Conservation (phyloP, 2,888 invertebrate genomes). For the Nomada hirtipes region DNA sequence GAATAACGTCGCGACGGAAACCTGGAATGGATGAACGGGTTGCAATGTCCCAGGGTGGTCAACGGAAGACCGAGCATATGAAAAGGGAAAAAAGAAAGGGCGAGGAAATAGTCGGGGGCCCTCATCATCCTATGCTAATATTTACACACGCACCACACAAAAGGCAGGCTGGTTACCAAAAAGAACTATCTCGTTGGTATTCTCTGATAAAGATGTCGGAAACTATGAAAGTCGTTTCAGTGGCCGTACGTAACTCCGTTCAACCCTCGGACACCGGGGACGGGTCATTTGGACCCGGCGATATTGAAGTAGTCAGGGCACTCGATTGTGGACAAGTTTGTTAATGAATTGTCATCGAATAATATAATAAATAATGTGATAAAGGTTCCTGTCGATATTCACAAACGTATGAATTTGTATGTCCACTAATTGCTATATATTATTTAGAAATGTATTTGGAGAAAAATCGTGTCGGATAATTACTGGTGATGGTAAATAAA, state of each 20-base stretch:
- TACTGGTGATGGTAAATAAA: no score
- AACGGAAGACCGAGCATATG: constrained; percentile 56
- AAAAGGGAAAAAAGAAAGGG: constrained; percentile 66
- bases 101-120: constrained; percentile 59
- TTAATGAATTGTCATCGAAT: no score
- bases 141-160: constrained; percentile 79
- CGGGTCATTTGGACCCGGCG: no score
- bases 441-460: no score
- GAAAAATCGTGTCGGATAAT: no score
- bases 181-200: constrained; percentile 57
- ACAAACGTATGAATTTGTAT: no score
- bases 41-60: constrained; percentile 43
- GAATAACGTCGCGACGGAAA: constrained; percentile 58
- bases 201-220: constrained; percentile 73
- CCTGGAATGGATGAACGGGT: constrained; percentile 42
- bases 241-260: constrained; percentile 45
- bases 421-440: no score
- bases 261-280: constrained; percentile 9
- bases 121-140: constrained; percentile 83
- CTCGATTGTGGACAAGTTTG: no score
- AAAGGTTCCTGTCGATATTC: no score
- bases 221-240: constrained; percentile 70
- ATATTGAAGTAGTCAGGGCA: no score
- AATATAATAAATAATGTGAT: no score
- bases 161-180: constrained; percentile 67